Percentiles rank a stretch among this genome's conserved stretches.
phyloP scores from a whole-genome alignment of 2,888 invertebrate genomes.

The Patella pellucida region DNA sequence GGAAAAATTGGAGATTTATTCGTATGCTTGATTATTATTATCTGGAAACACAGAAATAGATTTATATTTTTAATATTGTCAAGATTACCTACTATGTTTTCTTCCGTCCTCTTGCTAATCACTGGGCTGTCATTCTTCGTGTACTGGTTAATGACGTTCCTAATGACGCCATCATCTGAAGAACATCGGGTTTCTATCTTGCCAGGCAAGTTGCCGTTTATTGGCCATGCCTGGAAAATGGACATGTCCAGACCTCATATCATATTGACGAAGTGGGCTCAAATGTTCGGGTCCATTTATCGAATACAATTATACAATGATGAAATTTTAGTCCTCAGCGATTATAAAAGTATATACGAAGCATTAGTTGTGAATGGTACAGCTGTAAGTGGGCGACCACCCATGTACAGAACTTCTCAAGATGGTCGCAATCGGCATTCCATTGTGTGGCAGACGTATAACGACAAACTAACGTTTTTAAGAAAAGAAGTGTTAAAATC shows the following conservation, averaged over 20 bases:
- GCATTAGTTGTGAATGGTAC: slow-evolving; percentile 51
- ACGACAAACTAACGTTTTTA: slow-evolving; percentile 51
- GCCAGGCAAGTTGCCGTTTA: slow-evolving; percentile 41
- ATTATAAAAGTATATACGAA: slow-evolving; percentile 50
- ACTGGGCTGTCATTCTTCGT: no score
- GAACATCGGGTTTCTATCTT: slow-evolving; percentile 38
- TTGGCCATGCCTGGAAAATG: slow-evolving; percentile 46
- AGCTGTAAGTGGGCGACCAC: slow-evolving; percentile 59
- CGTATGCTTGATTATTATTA: no score
- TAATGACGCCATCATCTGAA: background rate
- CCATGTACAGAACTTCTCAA: slow-evolving; percentile 51
- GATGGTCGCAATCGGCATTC: slow-evolving; percentile 45
- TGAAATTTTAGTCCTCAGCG: slow-evolving; percentile 59
- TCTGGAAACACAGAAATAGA: no score
- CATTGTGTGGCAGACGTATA: slow-evolving; percentile 61
- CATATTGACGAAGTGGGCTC: slow-evolving; percentile 47
- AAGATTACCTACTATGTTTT: no score
- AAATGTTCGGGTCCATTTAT: slow-evolving; percentile 55
- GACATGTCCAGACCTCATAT: slow-evolving; percentile 48
- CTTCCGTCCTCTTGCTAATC: no score
- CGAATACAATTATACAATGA: slow-evolving; percentile 48
- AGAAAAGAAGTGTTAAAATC: slow-evolving; percentile 41
- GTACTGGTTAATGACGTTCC: no score
- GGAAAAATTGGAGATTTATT: no score
- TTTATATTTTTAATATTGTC: no score